Evolutionary conservation across 2,797 vertebrate genomes (phyloP), one percentile per base, ranked within the genome.

Genomic region (Thaleichthys pacificus): DNA sequence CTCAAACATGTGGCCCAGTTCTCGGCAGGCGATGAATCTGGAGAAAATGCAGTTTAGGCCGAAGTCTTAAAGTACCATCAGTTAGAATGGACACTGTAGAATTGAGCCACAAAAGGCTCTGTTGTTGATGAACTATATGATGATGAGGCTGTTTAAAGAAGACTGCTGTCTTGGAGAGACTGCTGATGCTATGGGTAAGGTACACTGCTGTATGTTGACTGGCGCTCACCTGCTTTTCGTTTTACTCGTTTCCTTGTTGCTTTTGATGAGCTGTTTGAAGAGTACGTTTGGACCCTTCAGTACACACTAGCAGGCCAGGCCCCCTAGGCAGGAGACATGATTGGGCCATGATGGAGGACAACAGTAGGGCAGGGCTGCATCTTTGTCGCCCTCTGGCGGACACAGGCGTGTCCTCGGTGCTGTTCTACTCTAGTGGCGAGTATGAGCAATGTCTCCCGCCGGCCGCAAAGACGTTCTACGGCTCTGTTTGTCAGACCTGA

Each of bases 401-500:
- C 78, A 82, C 88, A 79, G 79, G 86, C 85, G 26, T 63, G 54
- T 68, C 67, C 61, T 15, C 51, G 67, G 49, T 64, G 61, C 51
- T 28, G 19, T 7, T 5, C 28, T 70, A 73, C 82, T 74, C 82
- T 80, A 80, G 81, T 74, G 83, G 80, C 35, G 51, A 61, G 73
- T 61, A 32, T 24, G 80, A 68, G 81, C 42, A 82, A 62, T 68
- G 78, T 83, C 82, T 85, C 82, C 75, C 80, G 28, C 67, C 22
- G 12, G 81, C 81, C 82, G 79, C 78, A 74, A 83, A 75, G 68
- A 78, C 69, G 73, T 82, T 82, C 73, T 72, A 73, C 73, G 73
- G 76, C 69, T 82, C 76, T 83, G 79, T 87, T 88, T 84, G 82
- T 88, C 87, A 87, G 82, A 85, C 77, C 82, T 73, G 86, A 84